A percentile compares a stretch with the other conserved stretches of the same genome.
phyloP scores from a whole-genome alignment of 2,797 vertebrate species.

The Natrix natrix region DNA sequence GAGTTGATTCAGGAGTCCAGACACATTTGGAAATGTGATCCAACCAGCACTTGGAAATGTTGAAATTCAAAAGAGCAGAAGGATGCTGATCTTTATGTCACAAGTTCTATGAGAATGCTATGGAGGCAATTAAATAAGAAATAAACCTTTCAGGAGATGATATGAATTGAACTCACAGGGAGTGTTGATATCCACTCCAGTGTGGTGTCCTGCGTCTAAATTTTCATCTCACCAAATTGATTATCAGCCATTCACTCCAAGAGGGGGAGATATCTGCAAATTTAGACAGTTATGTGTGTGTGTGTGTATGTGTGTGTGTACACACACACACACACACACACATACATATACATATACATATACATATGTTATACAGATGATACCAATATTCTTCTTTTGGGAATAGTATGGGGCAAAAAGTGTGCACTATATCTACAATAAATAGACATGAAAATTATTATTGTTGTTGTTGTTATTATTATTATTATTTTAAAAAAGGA shows the following conservation, averaged over 20 bases:
- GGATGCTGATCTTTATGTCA: not conserved
- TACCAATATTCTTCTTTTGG: not conserved
- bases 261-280: not conserved
- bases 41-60: not conserved
- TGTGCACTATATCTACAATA: not conserved
- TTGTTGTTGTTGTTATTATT: not conserved
- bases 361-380: too few species aligned
- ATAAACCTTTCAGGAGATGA: not conserved
- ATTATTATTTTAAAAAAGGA: not conserved
- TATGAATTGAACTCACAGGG: not conserved
- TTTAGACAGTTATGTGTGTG: not conserved
- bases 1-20: not conserved
- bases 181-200: not conserved
- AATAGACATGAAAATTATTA: not conserved
- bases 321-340: too few species aligned
- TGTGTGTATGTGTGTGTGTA: too few species aligned
- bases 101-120: not conserved
- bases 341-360: too few species aligned
- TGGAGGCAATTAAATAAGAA: not conserved
- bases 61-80: not conserved
- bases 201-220: not conserved
- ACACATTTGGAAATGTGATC: not conserved
- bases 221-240: not conserved
- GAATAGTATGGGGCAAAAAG: not conserved
- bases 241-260: not conserved